These are phyloP conservation scores for Hexactinellida sp. DNA, from an alignment of 37 sponge, comb jelly and placozoan genomes.

Conservation along the genomic window DNA sequence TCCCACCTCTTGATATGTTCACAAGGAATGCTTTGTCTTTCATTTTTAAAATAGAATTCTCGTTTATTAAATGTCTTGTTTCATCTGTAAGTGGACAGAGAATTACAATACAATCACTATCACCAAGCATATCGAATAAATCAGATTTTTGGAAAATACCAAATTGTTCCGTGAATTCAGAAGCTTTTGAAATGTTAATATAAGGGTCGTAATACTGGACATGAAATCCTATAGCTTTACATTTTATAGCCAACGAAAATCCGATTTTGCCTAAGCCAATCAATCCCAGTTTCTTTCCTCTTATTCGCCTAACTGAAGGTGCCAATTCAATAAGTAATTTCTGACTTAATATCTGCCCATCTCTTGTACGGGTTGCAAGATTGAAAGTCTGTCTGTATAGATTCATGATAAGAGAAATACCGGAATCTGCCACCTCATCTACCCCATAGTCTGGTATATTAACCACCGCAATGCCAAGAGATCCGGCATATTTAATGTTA, in stretches of 20 bases:
- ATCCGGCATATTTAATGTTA: slow-evolving; percentile 37
- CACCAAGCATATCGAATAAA: slow-evolving; percentile 29
- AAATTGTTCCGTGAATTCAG: slow-evolving; percentile 32
- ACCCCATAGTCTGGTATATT: slow-evolving; percentile 71
- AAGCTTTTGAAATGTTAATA: slow-evolving; percentile 25
- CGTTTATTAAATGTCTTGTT: slow-evolving; percentile 45
- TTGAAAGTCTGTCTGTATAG: slow-evolving; percentile 45
- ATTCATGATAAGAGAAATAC: slow-evolving; percentile 46
- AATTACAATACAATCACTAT: slow-evolving; percentile 54
- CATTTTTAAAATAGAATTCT: slow-evolving; percentile 24
- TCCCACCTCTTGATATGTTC: too few species aligned
- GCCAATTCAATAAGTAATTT: slow-evolving; percentile 19
- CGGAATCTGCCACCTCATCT: slow-evolving; percentile 73
- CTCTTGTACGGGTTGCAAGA: slow-evolving; percentile 21
- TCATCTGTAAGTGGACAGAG: slow-evolving; percentile 52
- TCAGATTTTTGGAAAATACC: slow-evolving; percentile 28
- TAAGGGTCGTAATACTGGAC: slow-evolving; percentile 53
- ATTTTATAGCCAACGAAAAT: slow-evolving; percentile 42
- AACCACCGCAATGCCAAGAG: slow-evolving; percentile 36
- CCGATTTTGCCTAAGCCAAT: slow-evolving; percentile 68
- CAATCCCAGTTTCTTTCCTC: slow-evolving; percentile 63
- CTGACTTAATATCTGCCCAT: slow-evolving; percentile 21
- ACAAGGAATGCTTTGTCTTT: slow-evolving; percentile 60
- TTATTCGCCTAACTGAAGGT: slow-evolving; percentile 35
- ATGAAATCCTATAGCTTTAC: slow-evolving; percentile 58